Conservation (phyloP, 2,888 invertebrate species). For the Papilio protenor region DNA sequence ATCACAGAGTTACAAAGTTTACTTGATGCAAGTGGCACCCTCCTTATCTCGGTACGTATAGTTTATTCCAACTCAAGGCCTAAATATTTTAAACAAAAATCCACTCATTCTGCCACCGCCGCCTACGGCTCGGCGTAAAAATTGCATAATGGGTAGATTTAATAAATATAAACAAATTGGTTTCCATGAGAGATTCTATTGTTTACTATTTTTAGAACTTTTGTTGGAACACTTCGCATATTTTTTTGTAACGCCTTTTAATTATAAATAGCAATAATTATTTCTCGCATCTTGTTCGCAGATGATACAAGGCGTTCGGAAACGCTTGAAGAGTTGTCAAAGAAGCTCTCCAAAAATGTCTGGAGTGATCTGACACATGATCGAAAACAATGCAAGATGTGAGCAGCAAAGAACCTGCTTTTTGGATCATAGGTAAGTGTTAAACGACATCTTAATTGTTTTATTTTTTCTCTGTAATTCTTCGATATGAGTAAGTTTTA, state of each 20-base stretch:
- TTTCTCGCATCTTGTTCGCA: not conserved
- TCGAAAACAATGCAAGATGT: not conserved
- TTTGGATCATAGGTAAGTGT: not conserved
- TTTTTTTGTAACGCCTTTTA: not conserved
- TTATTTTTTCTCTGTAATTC: not conserved
- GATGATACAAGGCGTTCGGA: not conserved
- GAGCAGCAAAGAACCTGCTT: not conserved
- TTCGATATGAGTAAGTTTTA: not conserved
- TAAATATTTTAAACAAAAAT: not conserved
- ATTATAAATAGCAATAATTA: conserved; percentile 13
- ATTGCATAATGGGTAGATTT: not conserved
- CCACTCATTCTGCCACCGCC: not conserved
- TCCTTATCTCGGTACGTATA: not conserved
- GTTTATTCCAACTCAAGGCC: not conserved
- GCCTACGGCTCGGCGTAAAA: too few relatives aligned
- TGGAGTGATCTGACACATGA: not conserved
- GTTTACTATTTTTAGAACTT: not conserved
- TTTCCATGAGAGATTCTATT: not conserved
- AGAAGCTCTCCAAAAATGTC: not conserved
- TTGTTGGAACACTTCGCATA: not conserved
- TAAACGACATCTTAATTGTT: not conserved
- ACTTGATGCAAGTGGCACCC: not conserved
- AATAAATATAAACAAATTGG: not conserved
- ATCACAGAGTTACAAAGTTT: not conserved
- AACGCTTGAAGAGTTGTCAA: not conserved